Percentiles rank a stretch among this genome's conserved stretches.
phyloP scores from a whole-genome alignment of 2,113 vertebrate genomes.

The Epinephelus moara region DNA sequence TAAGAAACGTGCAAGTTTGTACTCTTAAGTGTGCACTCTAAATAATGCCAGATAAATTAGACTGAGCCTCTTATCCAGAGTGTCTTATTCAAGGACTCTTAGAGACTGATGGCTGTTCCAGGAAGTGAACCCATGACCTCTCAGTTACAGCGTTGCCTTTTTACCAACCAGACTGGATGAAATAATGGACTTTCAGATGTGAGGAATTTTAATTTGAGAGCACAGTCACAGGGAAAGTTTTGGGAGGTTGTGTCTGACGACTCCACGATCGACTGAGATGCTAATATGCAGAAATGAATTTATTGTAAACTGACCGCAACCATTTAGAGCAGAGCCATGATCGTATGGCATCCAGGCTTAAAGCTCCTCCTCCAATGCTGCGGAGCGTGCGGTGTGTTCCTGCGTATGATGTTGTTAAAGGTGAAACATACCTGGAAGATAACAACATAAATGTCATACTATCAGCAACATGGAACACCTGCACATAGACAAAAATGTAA shows the following conservation, averaged over 20 bases:
- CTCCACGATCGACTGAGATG: neutral
- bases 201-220: constrained; percentile 23
- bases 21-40: neutral
- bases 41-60: constrained; percentile 17
- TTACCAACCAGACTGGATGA: constrained; percentile 2
- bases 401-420: constrained; percentile 94
- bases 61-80: neutral
- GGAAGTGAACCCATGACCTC: constrained; percentile 22
- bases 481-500: neutral
- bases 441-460: constrained; percentile 65
- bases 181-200: constrained; percentile 4
- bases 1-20: neutral
- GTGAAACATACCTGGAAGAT: constrained; percentile 88
- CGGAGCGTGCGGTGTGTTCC: constrained; percentile 92
- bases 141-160: constrained; percentile 4
- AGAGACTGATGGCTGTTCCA: neutral
- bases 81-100: constrained; percentile 4
- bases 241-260: neutral
- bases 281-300: neutral
- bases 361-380: constrained; percentile 90
- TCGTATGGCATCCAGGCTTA: constrained; percentile 90
- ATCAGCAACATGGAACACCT: neutral
- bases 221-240: neutral
- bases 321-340: constrained; percentile 94
- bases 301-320: constrained; percentile 87